Base-by-base conservation (phyloP, 2,113 vertebrate genomes). In the Antidorcas marsupialis region DNA sequence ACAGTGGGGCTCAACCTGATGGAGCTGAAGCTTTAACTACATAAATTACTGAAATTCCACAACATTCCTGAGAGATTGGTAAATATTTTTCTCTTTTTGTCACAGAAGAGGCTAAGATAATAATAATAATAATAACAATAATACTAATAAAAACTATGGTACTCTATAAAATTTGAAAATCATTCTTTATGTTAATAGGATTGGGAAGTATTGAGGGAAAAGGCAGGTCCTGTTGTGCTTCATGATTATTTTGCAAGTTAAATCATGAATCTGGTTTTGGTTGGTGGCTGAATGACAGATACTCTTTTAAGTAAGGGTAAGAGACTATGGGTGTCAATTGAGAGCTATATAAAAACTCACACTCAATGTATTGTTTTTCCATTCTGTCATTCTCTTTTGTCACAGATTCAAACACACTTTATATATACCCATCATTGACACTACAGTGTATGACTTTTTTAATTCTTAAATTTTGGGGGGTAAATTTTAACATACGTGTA, bases 21-120 rank as follows among this genome's bases (percentile, higher is more conserved):
- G 43, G 27, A 57, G 9, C 36, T 89, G 9, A 33, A 71, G 7
- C 33, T 87, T 86, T 62, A 79, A 21, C 15, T 21, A 87, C 30
- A 53, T 74, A 92, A 57, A 60, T 90, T 47, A 92, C 53, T 89
- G 86, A 84, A 76, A 53, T 85, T 45, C 93, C 12, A 52, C 4
- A 59, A n/a, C 19, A 14, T 85, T n/a, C 45, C 36, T 50, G 59
- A 94, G 85, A 90, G 50, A 47, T 62, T 89, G 36, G 23, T 52
- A 90, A 94, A 59, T 94, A 92, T 36, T 95, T 86, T 97, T 91
- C 67, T 53, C n/a, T 90, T 82, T 87, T 85, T 89, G 87, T 86
- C 45, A 50, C 14, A 57, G 52, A 92, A 59, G 50, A 76, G 87
- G 23, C 9, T 28, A 27, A 64, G 25, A 53, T 64, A 87, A 62